Base-by-base conservation (phyloP, 1,140 invertebrate species). In the Papilio polyxenes region DNA sequence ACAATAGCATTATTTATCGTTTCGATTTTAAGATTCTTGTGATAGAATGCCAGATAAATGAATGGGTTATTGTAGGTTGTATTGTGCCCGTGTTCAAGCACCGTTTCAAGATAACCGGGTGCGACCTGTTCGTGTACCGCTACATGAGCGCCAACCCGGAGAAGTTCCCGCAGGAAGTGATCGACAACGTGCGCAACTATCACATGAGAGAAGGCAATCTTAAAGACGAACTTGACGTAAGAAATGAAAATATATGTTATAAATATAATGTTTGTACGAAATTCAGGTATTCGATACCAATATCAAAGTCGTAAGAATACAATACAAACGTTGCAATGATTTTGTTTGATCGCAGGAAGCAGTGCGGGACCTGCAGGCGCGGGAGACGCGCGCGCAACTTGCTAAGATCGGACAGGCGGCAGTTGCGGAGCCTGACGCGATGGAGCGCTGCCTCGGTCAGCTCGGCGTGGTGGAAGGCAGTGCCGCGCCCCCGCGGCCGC, bases 91-190 rank as follows among this genome's bases (percentile, higher is more conserved):
- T 97, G 2, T 96, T 96, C 88, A 95, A 95, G 84, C 96, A 96
- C 88, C 95, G 95, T 17, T 97, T 97, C 89, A 93, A 95, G 62
- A 96, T 97, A 59, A 95, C 94, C 17, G 96, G 96, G 0, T 96
- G 96, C 40, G 97, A 97, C 90, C 89, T 97, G 11, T 96, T 95
- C 85, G 96, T 97, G 2, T 97, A 96, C 87, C 94, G 96, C 15
- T 97, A 97, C 85, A 96, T 97, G 94, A 94, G 95, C 85, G 95
- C 95, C n/a, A 97, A 97, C 89, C 94, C 95, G 2, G 95, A 96
- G 2, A 97, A 97, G 89, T 97, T 97, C 90, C 93, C 95, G 8
- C 94, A 94, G 31, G 95, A 96, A 81, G 91, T 96, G 3, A 95
- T 96, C 11, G 94, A 96, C 78, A 96, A 95, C 85, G 94, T 97